Evolutionary conservation across 1,140 invertebrate genomes (phyloP), one percentile per base, ranked within the genome.

Genomic region (Lordiphosa clarofinis): DNA sequence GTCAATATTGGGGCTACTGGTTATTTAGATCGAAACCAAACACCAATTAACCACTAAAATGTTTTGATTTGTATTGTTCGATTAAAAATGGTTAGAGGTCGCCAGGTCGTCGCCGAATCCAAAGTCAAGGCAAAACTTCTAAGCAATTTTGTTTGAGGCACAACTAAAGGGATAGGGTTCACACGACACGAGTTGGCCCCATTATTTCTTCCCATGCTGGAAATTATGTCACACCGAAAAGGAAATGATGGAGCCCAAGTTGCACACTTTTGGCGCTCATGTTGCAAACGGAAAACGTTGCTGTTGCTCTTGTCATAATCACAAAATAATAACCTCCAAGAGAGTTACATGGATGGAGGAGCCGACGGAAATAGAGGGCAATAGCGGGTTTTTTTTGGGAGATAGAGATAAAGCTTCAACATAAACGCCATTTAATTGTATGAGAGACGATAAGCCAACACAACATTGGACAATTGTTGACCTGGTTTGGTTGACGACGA

Each of bases 351-450:
- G 54, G 64, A 52, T 66, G 56, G 37, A 37, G 36, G 39, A 46
- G 42, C 52, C 60, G 33, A 31, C 56, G 55, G 59, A 72, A 69
- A 72, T 72, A 65, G 65, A 39, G 54, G 65, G 35, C 49, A 68
- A 63, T 60, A 61, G 58, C 59, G 58, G 53, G 36, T 53, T 49
- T 52, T 47, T 24, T 58, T 56, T 49, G 3, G 47, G 43, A 60
- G 52, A 49, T 43, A 56, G 48, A 57, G 63, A 69, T 72, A 56
- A 64, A 59, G 60, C 61, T 60, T 52, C 60, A 72, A 67, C 65
- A 68, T 59, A 72, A 69, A 69, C 55, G 55, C 44, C 60, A 69
- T 64, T 69, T 72, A 72, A 72, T 72, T 72, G 69, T 69, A 24
- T 40, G 35, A 43, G 47, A 15, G 19, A 44, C 13, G 54, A 71